phyloP scores from a whole-genome alignment of 2,113 vertebrate genomes.

The Nibea albiflora region DNA sequence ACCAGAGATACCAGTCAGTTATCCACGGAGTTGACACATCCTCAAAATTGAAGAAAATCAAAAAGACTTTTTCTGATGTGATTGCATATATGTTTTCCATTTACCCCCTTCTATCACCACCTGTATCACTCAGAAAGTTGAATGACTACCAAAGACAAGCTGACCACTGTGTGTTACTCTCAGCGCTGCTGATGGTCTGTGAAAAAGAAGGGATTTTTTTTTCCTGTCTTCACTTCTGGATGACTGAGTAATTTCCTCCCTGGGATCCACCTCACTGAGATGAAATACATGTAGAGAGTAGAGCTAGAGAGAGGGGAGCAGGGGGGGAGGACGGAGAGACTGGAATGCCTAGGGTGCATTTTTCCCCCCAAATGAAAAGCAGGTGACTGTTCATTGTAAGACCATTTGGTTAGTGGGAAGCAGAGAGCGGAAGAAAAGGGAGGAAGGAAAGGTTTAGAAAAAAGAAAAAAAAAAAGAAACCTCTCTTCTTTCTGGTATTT shows the following conservation, averaged over 20 bases:
- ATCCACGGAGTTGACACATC: neutral
- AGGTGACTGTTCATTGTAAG: conserved; percentile 82
- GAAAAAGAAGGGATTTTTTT: conserved; percentile 55
- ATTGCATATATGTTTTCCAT: too few relatives aligned
- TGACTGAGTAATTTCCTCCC: conserved; percentile 83
- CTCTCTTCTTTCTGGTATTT: conserved; percentile 47
- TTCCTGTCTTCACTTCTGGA: conserved; percentile 63
- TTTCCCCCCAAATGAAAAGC: conserved; percentile 83
- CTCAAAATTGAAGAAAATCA: neutral
- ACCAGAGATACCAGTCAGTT: too few relatives aligned
- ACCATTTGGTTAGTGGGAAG: conserved; percentile 66
- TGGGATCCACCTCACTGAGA: conserved; percentile 76
- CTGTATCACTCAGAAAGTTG: neutral
- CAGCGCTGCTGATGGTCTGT: conserved; percentile 43
- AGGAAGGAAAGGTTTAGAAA: conserved; percentile 47
- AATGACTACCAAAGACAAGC: conserved; percentile 9
- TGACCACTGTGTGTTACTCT: conserved; percentile 21
- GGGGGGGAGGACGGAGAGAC: conserved; percentile 35
- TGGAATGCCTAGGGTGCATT: conserved; percentile 82
- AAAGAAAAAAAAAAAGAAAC: neutral
- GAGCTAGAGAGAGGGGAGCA: conserved; percentile 28
- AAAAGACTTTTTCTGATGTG: too few relatives aligned
- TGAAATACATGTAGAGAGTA: conserved; percentile 72
- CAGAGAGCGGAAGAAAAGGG: conserved; percentile 66
- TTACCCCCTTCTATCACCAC: neutral